Evolutionary conservation across 2,113 vertebrate genomes (phyloP).

Genomic region (Hemibagrus wyckioides): DNA sequence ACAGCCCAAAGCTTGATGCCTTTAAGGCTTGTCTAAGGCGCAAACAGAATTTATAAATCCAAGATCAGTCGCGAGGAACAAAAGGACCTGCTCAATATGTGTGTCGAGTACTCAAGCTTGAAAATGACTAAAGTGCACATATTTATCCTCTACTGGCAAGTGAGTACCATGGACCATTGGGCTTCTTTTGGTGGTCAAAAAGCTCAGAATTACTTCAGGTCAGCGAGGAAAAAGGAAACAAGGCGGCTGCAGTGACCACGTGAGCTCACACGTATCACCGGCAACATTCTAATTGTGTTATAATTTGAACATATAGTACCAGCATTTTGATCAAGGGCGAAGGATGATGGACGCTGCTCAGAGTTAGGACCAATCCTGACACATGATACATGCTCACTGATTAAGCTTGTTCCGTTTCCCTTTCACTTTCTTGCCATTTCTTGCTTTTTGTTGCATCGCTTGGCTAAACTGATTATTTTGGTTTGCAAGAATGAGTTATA

Average conservation of each 20-base stretch:
- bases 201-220: neutral
- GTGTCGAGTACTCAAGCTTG: neutral
- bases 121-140: slow-evolving; percentile 4
- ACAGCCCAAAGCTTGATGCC: neutral
- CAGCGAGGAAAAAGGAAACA: neutral
- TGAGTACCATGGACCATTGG: slow-evolving; percentile 3
- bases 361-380: neutral
- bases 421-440: neutral
- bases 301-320: too few species aligned
- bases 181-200: neutral
- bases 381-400: neutral
- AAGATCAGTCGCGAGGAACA: neutral
- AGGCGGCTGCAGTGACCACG: neutral
- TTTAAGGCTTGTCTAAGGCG: neutral
- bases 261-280: neutral
- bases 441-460: neutral
- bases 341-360: neutral
- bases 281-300: too few species aligned
- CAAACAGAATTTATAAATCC: slow-evolving; percentile 7
- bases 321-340: neutral
- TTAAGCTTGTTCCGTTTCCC: neutral
- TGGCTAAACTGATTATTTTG: neutral
- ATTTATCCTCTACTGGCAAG: neutral
- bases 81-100: neutral
- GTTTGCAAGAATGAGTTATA: neutral